A percentile compares a stretch with the other conserved stretches of the same genome.
Evolutionary conservation across 2,113 vertebrate species (phyloP).

Genomic region (Dasypus novemcinctus): DNA sequence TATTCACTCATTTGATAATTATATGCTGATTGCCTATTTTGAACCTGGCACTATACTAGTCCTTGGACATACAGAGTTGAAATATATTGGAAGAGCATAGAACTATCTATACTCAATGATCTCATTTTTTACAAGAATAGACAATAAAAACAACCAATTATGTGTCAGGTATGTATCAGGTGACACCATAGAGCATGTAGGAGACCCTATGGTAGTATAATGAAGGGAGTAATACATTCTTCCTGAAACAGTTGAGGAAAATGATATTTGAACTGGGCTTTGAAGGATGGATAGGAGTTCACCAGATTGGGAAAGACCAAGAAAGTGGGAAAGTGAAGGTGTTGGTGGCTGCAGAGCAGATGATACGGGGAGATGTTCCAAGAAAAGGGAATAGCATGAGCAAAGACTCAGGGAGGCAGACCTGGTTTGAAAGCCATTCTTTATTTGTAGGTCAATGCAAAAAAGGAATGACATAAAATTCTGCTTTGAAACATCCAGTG

Average conservation of each 20-base stretch:
- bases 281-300: slow-evolving; percentile 6
- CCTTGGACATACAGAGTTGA: neutral
- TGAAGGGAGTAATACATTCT: neutral
- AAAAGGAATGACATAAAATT: neutral
- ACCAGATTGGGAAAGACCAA: neutral
- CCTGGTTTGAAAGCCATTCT: neutral
- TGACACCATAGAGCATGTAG: neutral
- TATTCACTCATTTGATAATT: neutral
- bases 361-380: neutral
- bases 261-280: neutral
- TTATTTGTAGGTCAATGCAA: neutral
- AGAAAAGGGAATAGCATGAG: neutral
- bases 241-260: neutral
- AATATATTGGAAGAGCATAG: neutral
- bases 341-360: neutral
- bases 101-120: neutral
- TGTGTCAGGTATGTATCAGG: neutral
- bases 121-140: neutral
- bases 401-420: neutral
- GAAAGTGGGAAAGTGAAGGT: neutral
- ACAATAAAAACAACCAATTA: neutral
- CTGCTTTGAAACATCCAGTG: neutral
- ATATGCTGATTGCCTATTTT: neutral
- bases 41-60: neutral
- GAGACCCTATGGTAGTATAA: neutral